phyloP scores from a whole-genome alignment of 2,113 vertebrate genomes.

The Gopherus flavomarginatus region DNA sequence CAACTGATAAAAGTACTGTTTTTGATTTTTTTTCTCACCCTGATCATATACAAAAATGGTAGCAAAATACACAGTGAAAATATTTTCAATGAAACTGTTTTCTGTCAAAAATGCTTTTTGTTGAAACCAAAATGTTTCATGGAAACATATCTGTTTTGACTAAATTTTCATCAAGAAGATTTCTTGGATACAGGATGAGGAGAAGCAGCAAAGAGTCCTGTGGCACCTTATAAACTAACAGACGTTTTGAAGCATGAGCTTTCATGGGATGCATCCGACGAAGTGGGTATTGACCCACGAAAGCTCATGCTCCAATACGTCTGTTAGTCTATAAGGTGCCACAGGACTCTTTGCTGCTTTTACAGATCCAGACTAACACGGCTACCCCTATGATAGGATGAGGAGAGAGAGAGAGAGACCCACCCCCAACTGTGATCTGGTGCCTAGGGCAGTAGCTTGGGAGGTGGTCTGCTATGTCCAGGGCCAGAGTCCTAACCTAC shows the following conservation, averaged over 20 bases:
- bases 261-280: too few relatives aligned
- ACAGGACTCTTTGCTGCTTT: too few relatives aligned
- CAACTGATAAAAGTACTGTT: background rate
- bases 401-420: background rate
- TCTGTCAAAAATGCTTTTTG: background rate
- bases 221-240: too few relatives aligned
- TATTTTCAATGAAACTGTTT: background rate
- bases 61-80: background rate
- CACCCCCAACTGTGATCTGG: background rate
- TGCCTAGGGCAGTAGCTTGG: background rate
- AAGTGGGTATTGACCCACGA: too few relatives aligned
- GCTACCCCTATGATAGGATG: background rate
- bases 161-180: background rate
- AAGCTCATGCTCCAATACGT: too few relatives aligned
- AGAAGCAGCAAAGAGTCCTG: background rate
- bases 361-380: too few relatives aligned
- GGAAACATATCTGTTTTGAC: background rate
- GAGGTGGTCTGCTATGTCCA: background rate
- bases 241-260: too few relatives aligned
- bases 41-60: background rate
- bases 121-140: background rate
- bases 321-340: too few relatives aligned
- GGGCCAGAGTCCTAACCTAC: background rate
- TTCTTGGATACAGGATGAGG: background rate
- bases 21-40: background rate